Evolutionary conservation across 2,113 vertebrate genomes (phyloP).

Genomic region (Condylura cristata): DNA sequence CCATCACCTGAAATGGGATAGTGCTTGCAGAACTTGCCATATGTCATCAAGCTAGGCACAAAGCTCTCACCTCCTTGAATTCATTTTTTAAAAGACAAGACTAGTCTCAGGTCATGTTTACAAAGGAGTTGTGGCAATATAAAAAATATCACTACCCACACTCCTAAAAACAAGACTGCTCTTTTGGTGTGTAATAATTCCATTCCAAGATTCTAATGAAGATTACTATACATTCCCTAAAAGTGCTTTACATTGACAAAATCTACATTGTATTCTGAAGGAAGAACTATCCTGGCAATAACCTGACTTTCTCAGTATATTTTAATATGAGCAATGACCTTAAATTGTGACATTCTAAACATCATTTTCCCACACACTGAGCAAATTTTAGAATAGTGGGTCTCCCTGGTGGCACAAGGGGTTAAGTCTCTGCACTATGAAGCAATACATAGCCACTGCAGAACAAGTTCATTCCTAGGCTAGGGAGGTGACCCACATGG

Average conservation of each 20-base stretch:
- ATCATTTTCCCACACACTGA: not conserved
- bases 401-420: no score
- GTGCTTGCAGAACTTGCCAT: not conserved
- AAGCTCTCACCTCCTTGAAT: not conserved
- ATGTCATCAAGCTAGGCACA: not conserved
- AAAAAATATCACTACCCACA: constrained; percentile 9
- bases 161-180: not conserved
- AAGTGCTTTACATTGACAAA: constrained; percentile 23
- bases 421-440: no score
- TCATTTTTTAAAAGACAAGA: constrained; percentile 44
- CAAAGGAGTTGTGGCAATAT: not conserved
- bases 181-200: not conserved
- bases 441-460: no score
- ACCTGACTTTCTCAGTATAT: not conserved
- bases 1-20: not conserved
- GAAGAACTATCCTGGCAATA: not conserved
- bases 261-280: not conserved
- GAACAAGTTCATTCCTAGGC: no score
- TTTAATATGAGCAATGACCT: not conserved
- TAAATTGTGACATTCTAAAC: not conserved
- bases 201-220: constrained; percentile 37
- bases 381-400: constrained; percentile 28
- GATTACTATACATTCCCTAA: not conserved
- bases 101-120: constrained; percentile 31
- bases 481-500: no score